Percentiles rank a stretch among this genome's conserved stretches.
phyloP scores from a whole-genome alignment of 2,888 invertebrate species.

The Leucoma salicis region DNA sequence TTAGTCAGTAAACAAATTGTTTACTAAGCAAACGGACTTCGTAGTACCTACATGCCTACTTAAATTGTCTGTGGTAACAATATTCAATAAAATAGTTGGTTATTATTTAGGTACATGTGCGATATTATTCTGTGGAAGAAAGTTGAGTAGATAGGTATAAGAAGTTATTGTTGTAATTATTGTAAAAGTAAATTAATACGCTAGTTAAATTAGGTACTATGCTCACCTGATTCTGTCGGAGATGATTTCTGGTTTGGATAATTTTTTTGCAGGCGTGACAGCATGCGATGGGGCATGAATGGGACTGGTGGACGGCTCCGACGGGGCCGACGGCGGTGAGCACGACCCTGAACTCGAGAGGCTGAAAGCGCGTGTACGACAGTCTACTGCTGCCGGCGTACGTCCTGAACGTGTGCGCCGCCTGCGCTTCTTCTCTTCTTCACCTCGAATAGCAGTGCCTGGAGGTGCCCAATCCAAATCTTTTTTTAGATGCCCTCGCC shows the following conservation, averaged over 20 bases:
- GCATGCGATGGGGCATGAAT: conserved; percentile 80
- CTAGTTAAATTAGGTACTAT: conserved; percentile 11
- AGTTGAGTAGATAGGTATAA: too few relatives aligned
- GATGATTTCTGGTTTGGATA: conserved; percentile 89
- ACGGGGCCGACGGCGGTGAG: conserved; percentile 91
- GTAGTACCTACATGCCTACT: too few relatives aligned
- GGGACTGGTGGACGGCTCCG: conserved; percentile 88
- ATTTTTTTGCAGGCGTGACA: conserved; percentile 85
- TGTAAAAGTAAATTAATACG: conserved; percentile 4
- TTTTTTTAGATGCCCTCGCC: conserved; percentile 95
- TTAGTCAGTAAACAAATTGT: too few relatives aligned
- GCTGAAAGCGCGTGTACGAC: conserved; percentile 87
- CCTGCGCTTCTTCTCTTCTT: conserved; percentile 73
- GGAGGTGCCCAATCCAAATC: conserved; percentile 96
- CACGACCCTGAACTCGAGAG: conserved; percentile 91
- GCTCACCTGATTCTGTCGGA: conserved; percentile 91
- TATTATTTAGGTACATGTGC: too few relatives aligned
- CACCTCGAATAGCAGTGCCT: conserved; percentile 79
- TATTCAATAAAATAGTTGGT: too few relatives aligned
- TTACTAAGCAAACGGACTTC: too few relatives aligned
- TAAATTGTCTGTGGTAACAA: too few relatives aligned
- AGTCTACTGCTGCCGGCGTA: conserved; percentile 64
- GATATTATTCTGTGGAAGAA: too few relatives aligned
- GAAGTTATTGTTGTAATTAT: too few relatives aligned
- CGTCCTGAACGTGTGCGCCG: conserved; percentile 64